A percentile compares a stretch with the other conserved stretches of the same genome.
phyloP scores from a whole-genome alignment of 2,797 vertebrate species.

The Melanotaenia maccullochi region DNA sequence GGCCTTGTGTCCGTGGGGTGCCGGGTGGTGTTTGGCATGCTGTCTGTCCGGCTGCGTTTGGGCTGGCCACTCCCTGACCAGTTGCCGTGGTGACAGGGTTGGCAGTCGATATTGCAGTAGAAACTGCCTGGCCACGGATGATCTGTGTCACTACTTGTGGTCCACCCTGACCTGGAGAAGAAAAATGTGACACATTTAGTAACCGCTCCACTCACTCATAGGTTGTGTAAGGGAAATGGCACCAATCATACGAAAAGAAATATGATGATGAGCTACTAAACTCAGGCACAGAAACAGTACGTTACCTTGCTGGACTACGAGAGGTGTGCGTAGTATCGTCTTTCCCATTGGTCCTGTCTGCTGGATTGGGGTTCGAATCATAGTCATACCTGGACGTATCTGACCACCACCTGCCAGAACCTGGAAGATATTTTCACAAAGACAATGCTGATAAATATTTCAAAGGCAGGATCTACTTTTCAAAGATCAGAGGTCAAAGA shows the following conservation, averaged over 20 bases:
- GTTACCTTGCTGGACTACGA: slow-evolving; percentile 95
- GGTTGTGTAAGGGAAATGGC: neutral
- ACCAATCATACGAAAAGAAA: neutral
- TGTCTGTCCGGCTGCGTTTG: slow-evolving; percentile 72
- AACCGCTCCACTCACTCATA: neutral
- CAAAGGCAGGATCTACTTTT: slow-evolving; percentile 1
- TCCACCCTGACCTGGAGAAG: slow-evolving; percentile 83
- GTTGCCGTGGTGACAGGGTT: slow-evolving; percentile 82
- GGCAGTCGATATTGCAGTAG: slow-evolving; percentile 88
- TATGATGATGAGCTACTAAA: too few species aligned
- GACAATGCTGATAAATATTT: neutral
- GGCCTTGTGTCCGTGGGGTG: slow-evolving; percentile 87
- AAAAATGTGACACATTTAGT: slow-evolving; percentile 1
- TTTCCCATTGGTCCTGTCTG: slow-evolving; percentile 90
- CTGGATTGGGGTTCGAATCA: slow-evolving; percentile 92
- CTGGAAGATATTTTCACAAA: slow-evolving; percentile 65
- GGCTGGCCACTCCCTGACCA: slow-evolving; percentile 81
- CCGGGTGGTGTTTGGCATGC: slow-evolving; percentile 74
- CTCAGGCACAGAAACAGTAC: slow-evolving; percentile 9
- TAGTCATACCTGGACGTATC: slow-evolving; percentile 93
- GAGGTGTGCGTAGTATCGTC: slow-evolving; percentile 90
- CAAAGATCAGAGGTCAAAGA: neutral
- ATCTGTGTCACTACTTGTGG: slow-evolving; percentile 96
- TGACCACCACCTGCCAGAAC: slow-evolving; percentile 87
- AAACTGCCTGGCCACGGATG: slow-evolving; percentile 93